Evolutionary conservation across 2,888 invertebrate species (phyloP).

Genomic region (Lacanobia wlatinum): DNA sequence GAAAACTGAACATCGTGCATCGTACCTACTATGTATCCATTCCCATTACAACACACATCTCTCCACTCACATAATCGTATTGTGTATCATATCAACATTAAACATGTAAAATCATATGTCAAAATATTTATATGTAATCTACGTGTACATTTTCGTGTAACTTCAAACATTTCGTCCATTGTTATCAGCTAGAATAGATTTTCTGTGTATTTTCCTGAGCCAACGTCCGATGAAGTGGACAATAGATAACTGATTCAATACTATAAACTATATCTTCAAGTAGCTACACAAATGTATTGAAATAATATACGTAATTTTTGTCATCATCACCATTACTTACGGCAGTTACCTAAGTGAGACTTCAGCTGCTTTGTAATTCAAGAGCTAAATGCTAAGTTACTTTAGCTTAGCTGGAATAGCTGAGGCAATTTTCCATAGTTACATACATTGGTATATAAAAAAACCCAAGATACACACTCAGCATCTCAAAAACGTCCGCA

Average conservation of each 20-base stretch:
- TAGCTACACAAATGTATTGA: background rate
- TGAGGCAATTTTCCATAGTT: background rate
- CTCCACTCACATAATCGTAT: too few relatives aligned
- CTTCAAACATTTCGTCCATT: background rate
- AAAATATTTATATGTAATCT: background rate
- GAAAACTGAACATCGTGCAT: too few relatives aligned
- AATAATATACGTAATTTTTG: background rate
- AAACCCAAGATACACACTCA: too few relatives aligned
- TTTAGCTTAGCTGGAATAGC: background rate
- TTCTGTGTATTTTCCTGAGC: slow-evolving; percentile 12
- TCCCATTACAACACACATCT: too few relatives aligned
- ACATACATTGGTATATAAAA: too few relatives aligned
- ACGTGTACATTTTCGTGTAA: background rate
- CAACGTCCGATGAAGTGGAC: slow-evolving; percentile 19
- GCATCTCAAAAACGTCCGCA: too few relatives aligned
- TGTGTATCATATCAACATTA: too few relatives aligned
- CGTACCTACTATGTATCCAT: too few relatives aligned
- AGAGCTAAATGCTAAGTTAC: background rate
- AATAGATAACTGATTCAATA: background rate
- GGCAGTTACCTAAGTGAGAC: background rate
- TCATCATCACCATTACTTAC: background rate
- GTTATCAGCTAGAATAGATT: background rate
- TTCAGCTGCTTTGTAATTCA: background rate
- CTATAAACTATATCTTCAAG: background rate
- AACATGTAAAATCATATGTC: background rate